Evolutionary conservation across 2,888 invertebrate species (phyloP).

Genomic region (Metacarcinus magister): DNA sequence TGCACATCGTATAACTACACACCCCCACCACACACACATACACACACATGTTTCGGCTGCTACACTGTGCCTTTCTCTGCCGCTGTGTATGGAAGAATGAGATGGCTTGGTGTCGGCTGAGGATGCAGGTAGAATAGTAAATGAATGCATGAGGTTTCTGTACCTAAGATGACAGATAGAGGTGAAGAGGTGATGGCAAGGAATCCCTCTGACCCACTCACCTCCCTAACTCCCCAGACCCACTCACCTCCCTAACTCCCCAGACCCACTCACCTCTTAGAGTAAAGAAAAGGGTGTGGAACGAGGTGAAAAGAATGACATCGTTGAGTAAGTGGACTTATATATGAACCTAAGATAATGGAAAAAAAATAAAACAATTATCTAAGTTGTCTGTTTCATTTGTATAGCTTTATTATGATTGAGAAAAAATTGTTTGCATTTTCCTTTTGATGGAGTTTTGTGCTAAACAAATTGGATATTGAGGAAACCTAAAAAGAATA

Average conservation of each 20-base stretch:
- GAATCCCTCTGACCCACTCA: too few relatives aligned
- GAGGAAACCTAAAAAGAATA: not conserved
- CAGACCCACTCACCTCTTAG: too few relatives aligned
- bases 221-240: too few relatives aligned
- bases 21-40: constrained; percentile 32
- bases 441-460: not conserved
- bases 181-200: constrained; percentile 28
- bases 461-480: not conserved
- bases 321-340: too few relatives aligned
- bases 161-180: not conserved
- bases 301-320: too few relatives aligned
- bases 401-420: constrained; percentile 21
- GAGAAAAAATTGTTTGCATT: not conserved
- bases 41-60: not conserved
- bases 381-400: too few relatives aligned
- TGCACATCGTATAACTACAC: not conserved
- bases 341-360: too few relatives aligned
- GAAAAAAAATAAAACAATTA: too few relatives aligned
- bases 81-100: not conserved
- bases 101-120: not conserved
- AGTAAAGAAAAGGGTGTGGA: too few relatives aligned
- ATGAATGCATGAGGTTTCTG: constrained; percentile 32
- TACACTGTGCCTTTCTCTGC: not conserved
- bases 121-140: not conserved
- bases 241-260: too few relatives aligned